A percentile compares a stretch with the other conserved stretches of the same genome.
Conservation (phyloP, 2,888 invertebrate genomes). For the Galeopsomyia nigrocyanea region DNA sequence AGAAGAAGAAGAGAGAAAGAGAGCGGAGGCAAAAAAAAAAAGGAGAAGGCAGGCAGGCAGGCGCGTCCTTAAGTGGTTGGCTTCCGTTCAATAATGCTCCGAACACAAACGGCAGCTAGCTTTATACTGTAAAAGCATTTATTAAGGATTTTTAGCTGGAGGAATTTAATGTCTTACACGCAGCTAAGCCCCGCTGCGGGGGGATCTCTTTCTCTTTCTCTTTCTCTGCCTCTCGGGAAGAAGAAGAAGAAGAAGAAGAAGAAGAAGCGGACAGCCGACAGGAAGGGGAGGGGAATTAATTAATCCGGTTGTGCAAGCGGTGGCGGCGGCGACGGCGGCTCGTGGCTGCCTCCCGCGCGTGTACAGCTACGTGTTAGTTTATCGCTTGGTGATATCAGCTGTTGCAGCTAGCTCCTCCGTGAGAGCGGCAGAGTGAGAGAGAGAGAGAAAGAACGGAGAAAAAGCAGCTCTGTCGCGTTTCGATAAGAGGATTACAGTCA, state of each 20-base stretch:
- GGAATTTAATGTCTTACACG: slow-evolving; percentile 37
- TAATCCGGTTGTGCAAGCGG: slow-evolving; percentile 39
- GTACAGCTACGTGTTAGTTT: slow-evolving; percentile 13
- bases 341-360: slow-evolving; percentile 14
- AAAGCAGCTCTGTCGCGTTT: slow-evolving; percentile 4
- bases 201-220: too few relatives aligned
- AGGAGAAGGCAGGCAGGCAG: not conserved
- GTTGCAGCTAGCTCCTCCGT: too few relatives aligned
- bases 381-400: slow-evolving; percentile 43
- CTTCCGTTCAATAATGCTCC: slow-evolving; percentile 36
- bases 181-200: too few relatives aligned
- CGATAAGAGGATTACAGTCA: slow-evolving; percentile 44
- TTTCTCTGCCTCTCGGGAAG: slow-evolving; percentile 12
- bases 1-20: slow-evolving; percentile 3
- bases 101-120: not conserved
- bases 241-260: too few relatives aligned
- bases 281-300: slow-evolving; percentile 36
- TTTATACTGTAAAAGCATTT: slow-evolving; percentile 40
- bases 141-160: slow-evolving; percentile 31
- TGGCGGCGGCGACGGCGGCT: slow-evolving; percentile 12
- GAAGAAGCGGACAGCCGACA: not conserved
- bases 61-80: slow-evolving; percentile 24
- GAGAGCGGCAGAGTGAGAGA: slow-evolving; percentile 27
- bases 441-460: not conserved
- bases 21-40: not conserved